Conservation (phyloP, 1,140 invertebrate species). For the Brachionus rubens region DNA sequence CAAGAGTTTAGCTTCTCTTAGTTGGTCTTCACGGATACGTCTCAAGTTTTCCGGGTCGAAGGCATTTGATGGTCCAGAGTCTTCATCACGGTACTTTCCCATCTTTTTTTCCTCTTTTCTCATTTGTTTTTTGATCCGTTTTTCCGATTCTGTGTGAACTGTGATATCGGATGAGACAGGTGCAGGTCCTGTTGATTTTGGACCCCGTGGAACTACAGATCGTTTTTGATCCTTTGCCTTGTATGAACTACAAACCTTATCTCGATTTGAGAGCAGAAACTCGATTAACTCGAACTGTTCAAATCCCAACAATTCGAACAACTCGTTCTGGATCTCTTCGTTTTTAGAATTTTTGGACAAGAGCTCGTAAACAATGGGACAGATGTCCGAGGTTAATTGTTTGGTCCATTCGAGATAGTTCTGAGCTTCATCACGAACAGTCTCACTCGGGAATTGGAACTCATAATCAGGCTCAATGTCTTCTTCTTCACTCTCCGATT, state of each 20-base stretch:
- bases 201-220: too few relatives aligned
- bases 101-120: slow-evolving; percentile 83
- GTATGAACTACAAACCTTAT: too few relatives aligned
- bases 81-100: slow-evolving; percentile 52
- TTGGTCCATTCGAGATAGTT: not conserved
- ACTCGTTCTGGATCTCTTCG: slow-evolving; percentile 34
- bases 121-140: slow-evolving; percentile 73
- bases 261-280: slow-evolving; percentile 36
- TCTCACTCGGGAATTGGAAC: not conserved
- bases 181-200: not conserved
- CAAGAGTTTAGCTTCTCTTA: slow-evolving; percentile 51
- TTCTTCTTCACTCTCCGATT: not conserved
- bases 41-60: slow-evolving; percentile 47
- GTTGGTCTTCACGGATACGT: slow-evolving; percentile 50
- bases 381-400: slow-evolving; percentile 6
- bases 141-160: slow-evolving; percentile 73
- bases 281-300: slow-evolving; percentile 30
- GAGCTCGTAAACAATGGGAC: not conserved
- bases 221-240: too few relatives aligned
- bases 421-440: not conserved
- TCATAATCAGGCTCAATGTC: not conserved
- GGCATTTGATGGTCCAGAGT: slow-evolving; percentile 63
- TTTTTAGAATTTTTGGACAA: not conserved
- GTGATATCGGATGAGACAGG: slow-evolving; percentile 41
- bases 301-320: slow-evolving; percentile 30